Evolutionary conservation across 2,888 invertebrate genomes (phyloP), one percentile per base, ranked within the genome.

Genomic region (Meteorus colon): DNA sequence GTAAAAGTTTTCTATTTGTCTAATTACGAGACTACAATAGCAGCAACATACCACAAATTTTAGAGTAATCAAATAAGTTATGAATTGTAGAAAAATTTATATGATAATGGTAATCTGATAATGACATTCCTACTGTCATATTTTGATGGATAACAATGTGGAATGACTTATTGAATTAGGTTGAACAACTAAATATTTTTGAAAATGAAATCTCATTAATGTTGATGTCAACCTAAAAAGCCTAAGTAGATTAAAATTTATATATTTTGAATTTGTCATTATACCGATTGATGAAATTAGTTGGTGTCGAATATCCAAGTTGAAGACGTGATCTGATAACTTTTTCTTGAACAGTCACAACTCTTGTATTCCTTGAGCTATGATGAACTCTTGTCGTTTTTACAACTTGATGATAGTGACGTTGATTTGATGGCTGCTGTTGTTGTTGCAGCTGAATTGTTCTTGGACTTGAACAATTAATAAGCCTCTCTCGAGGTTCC

Each of bases 211-310:
- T 6, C 34, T 34, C 5, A 34, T 8, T 34, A 2, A 34, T 34
- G 5, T 6, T 2, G 8, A 34, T 34, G 2, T 6, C 2, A 34
- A 34, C 34, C 34, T 34, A 34, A 34, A 34, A 34, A 34, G 8
- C 8, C 4, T 34, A 34, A n/a, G 65, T 71, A 74, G 78, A 78
- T 62, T 24, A 24, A 60, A 4, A 4, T 48, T 48, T 16, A n/a
- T 48, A n/a, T n/a, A 4, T 48, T 48, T 48, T 60, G 2, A 31
- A 29, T 41, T 65, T 19, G 19, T 19, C n/a, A 41, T 41, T 65
- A 45, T 89, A 89, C 89, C 89, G 89, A 82, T 88, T 88, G 80
- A 89, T 89, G 81, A 89, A 89, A 80, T 84, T 85, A 41, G 89
- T 89, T 67, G 89, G 89, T 74, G 89, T 89, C 6, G 89, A 89